Evolutionary conservation across 2,888 invertebrate genomes (phyloP).

Genomic region (Brachypalpus laphriformis): DNA sequence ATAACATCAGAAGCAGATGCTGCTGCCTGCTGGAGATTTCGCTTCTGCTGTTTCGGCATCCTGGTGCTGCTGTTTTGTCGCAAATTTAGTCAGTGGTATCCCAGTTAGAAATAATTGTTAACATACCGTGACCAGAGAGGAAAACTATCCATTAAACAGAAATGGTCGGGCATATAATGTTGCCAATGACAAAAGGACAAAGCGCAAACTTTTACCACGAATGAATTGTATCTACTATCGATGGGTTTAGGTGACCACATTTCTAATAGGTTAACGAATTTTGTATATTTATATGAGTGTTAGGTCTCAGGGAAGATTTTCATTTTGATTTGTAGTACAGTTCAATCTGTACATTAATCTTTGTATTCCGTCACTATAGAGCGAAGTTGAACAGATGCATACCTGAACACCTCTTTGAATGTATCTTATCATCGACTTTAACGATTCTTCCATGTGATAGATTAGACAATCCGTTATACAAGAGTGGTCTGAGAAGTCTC

Average conservation of each 20-base stretch:
- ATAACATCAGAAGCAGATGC: conserved; percentile 54
- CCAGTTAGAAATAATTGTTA: conserved; percentile 49
- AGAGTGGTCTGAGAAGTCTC: no score
- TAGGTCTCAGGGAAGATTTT: background rate
- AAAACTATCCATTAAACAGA: conserved; percentile 38
- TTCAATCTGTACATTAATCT: conserved; percentile 18
- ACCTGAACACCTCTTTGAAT: no score
- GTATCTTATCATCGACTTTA: no score
- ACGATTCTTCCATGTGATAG: no score
- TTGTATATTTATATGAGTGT: background rate
- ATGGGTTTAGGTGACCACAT: conserved; percentile 42
- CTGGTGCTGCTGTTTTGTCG: conserved; percentile 44
- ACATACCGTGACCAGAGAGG: conserved; percentile 37
- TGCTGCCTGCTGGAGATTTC: conserved; percentile 10
- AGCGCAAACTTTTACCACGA: conserved; percentile 43
- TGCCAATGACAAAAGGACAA: background rate
- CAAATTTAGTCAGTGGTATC: conserved; percentile 60
- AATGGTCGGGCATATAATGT: conserved; percentile 4
- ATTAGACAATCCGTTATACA: no score
- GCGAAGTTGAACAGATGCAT: no score
- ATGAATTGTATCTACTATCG: conserved; percentile 48
- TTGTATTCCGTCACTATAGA: no score
- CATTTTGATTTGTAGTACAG: conserved; percentile 13
- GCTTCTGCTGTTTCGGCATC: conserved; percentile 18
- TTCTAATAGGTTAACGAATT: conserved; percentile 9